A percentile compares a stretch with the other conserved stretches of the same genome.
Evolutionary conservation across 2,888 invertebrate species (phyloP).

Genomic region (Agonopterix alstromeriana): DNA sequence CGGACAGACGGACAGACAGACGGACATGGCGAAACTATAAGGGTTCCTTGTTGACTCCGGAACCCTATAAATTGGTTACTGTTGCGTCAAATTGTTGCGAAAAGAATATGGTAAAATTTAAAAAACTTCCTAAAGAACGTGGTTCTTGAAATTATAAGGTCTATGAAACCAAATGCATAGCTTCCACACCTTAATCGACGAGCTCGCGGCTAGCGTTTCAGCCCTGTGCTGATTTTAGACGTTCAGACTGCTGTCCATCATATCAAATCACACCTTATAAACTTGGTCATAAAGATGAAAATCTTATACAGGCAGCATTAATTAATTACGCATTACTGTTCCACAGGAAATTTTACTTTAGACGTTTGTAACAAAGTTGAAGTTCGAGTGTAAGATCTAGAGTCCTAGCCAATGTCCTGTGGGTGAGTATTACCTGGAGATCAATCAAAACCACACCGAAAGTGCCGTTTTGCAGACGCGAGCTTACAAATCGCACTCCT

Average conservation of each 20-base stretch:
- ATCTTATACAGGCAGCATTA: constrained; percentile 3
- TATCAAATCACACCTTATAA: constrained; percentile 22
- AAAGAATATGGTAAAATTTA: too few species aligned
- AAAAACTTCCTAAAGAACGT: too few species aligned
- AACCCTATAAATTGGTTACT: too few species aligned
- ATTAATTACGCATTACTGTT: constrained; percentile 12
- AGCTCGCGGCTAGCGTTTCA: constrained; percentile 46
- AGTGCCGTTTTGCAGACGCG: constrained; percentile 31
- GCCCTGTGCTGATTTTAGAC: constrained; percentile 40
- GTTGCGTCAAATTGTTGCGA: too few species aligned
- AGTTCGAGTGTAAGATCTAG: constrained; percentile 6
- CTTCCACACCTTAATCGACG: constrained; percentile 41
- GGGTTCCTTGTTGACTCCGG: too few species aligned
- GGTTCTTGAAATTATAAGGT: constrained; percentile 5
- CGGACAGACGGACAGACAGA: too few species aligned
- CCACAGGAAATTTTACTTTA: constrained; percentile 10
- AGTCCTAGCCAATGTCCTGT: constrained; percentile 15
- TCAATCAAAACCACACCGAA: constrained; percentile 40
- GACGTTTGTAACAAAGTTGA: constrained; percentile 14
- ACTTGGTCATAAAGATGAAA: constrained; percentile 16
- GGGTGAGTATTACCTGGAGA: constrained; percentile 40
- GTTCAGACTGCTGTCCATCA: constrained; percentile 14
- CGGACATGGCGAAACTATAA: too few species aligned
- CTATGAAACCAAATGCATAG: constrained; percentile 21
- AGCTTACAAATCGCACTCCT: constrained; percentile 48